Evolutionary conservation across 2,797 vertebrate species (phyloP).

Genomic region (Syncerus caffer): DNA sequence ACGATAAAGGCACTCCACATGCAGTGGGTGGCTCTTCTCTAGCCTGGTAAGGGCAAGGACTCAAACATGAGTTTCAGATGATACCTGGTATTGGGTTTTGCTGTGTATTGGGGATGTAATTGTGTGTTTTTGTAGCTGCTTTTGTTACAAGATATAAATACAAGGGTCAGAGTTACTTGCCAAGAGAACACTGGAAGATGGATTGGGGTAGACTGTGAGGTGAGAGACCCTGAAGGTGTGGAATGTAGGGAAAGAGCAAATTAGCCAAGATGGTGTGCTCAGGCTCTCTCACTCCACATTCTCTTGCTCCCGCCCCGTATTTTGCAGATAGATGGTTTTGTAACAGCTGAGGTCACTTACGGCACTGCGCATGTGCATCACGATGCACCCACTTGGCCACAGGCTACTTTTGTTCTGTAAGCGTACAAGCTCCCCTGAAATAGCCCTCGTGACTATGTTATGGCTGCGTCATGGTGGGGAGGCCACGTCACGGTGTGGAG

Average conservation of each 20-base stretch:
- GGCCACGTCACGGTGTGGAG: fast-evolving
- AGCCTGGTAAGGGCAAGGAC: not conserved
- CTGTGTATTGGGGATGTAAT: not conserved
- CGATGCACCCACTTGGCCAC: not conserved
- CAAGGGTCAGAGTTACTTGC: not conserved
- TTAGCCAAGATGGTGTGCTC: not conserved
- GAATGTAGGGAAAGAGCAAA: not conserved
- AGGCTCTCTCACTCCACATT: not conserved
- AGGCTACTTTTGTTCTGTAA: not conserved
- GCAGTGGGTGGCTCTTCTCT: not conserved
- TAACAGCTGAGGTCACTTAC: not conserved
- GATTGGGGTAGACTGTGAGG: not conserved
- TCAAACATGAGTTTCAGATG: not conserved
- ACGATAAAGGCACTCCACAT: not conserved
- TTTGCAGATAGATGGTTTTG: not conserved
- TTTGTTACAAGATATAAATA: not conserved
- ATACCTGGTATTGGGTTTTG: not conserved
- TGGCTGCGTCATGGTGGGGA: not conserved
- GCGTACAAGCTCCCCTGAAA: not conserved
- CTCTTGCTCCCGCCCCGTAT: not conserved
- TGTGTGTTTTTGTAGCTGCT: not conserved
- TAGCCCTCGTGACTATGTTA: not conserved
- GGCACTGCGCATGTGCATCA: not conserved
- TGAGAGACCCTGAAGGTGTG: not conserved
- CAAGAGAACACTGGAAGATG: not conserved